Conservation (phyloP, 2,888 invertebrate genomes). For the Agrochola lota region DNA sequence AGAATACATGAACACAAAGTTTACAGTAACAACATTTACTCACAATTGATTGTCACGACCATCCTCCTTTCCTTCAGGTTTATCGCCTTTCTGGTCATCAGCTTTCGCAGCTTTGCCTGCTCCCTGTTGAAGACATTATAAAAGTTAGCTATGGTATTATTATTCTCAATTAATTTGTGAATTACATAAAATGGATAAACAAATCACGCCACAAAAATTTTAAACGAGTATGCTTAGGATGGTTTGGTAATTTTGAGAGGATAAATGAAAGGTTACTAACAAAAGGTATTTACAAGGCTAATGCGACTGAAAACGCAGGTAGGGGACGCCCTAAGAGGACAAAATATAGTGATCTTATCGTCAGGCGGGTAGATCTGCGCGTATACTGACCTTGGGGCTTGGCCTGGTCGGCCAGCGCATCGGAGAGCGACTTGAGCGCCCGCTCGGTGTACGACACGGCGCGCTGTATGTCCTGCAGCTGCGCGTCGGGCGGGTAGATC, state of each 20-base stretch:
- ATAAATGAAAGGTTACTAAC: no score
- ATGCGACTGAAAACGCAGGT: no score
- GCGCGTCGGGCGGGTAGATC: slow-evolving; percentile 98
- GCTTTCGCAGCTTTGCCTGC: slow-evolving; percentile 76
- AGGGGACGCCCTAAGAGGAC: no score
- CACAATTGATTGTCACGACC: slow-evolving; percentile 95
- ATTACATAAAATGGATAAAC: background rate
- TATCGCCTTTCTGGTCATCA: slow-evolving; percentile 84
- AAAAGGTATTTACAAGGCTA: no score
- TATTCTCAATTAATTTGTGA: background rate
- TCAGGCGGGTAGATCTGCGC: slow-evolving; percentile 98
- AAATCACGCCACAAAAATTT: background rate
- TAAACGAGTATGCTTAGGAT: no score
- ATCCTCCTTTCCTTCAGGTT: slow-evolving; percentile 92
- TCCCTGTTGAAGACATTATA: slow-evolving; percentile 14
- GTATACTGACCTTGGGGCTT: slow-evolving; percentile 67
- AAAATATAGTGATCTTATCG: no score
- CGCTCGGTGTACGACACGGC: slow-evolving; percentile 98
- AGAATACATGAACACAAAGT: background rate
- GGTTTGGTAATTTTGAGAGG: no score
- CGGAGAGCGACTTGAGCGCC: slow-evolving; percentile 98
- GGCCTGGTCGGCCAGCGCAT: slow-evolving; percentile 93
- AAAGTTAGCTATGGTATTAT: background rate
- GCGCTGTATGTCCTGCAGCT: slow-evolving; percentile 96
- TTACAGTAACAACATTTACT: slow-evolving; percentile 73